Conservation (phyloP, 2,888 invertebrate species). For the Acrobasis suavella region DNA sequence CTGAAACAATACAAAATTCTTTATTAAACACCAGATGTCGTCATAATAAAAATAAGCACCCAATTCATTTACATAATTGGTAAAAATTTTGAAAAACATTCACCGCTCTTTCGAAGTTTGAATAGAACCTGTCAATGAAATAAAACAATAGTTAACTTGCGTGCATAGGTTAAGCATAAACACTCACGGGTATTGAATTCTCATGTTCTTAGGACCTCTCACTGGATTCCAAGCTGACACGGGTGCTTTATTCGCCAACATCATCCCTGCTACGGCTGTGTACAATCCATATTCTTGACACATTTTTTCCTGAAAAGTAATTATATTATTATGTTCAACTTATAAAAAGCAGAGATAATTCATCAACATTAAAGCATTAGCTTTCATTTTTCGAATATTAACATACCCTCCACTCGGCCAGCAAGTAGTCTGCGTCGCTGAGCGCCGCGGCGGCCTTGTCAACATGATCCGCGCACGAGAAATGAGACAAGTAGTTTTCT, state of each 20-base stretch:
- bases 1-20: conserved; percentile 44
- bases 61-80: no score
- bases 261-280: conserved; percentile 85
- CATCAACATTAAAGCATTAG: no score
- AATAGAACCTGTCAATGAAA: no score
- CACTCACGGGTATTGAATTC: conserved; percentile 70
- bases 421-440: conserved; percentile 87
- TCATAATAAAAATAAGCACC: no score
- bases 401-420: conserved; percentile 85
- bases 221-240: conserved; percentile 89
- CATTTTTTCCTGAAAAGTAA: conserved; percentile 64
- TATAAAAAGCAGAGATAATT: no score
- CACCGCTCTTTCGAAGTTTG: no score
- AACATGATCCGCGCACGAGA: conserved; percentile 84
- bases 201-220: conserved; percentile 79
- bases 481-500: conserved; percentile 89
- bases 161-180: no score
- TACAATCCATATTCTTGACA: conserved; percentile 84
- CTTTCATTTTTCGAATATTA: background rate
- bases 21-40: no score
- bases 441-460: conserved; percentile 84
- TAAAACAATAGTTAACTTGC: no score
- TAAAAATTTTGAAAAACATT: no score
- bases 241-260: conserved; percentile 87
- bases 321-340: no score